Evolutionary conservation across 2,888 invertebrate species (phyloP).

Genomic region (Eupeodes luniger): DNA sequence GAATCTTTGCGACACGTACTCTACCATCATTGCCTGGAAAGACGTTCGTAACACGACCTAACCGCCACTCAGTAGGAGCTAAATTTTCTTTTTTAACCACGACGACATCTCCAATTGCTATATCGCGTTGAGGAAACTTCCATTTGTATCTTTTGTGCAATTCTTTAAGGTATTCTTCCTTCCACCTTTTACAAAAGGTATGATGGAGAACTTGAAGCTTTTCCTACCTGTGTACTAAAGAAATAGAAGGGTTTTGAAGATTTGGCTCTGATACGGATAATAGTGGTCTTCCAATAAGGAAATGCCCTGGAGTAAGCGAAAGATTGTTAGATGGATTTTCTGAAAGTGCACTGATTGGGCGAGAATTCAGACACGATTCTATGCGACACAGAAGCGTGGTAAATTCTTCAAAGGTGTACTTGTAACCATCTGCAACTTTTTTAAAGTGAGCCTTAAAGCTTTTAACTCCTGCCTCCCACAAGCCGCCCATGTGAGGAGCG

Average conservation of each 20-base stretch:
- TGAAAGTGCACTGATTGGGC: background rate
- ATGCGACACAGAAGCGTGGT: conserved; percentile 9
- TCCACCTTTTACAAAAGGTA: too few species aligned
- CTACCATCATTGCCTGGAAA: conserved; percentile 37
- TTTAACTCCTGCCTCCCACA: too few species aligned
- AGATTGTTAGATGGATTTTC: conserved; percentile 11
- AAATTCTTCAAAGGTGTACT: conserved; percentile 17
- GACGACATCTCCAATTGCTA: conserved; percentile 37
- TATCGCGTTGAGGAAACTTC: conserved; percentile 44
- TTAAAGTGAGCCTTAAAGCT: too few species aligned
- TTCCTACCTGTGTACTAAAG: conserved; percentile 17
- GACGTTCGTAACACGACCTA: conserved; percentile 57
- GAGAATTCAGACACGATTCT: background rate
- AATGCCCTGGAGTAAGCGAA: conserved; percentile 1
- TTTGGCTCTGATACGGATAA: background rate
- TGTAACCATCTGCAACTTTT: background rate
- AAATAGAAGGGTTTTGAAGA: background rate
- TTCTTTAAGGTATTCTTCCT: too few species aligned
- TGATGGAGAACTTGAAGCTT: conserved; percentile 22
- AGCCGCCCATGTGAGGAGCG: conserved; percentile 3
- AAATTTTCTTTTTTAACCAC: conserved; percentile 52
- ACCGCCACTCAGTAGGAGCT: conserved; percentile 49
- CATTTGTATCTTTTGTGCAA: conserved; percentile 54
- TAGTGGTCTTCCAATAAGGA: conserved; percentile 22
- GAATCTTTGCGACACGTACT: conserved; percentile 30